These are phyloP conservation scores for Ceyx margarethae DNA, from an alignment of 2,113 vertebrate genomes.

Conservation along the genomic window DNA sequence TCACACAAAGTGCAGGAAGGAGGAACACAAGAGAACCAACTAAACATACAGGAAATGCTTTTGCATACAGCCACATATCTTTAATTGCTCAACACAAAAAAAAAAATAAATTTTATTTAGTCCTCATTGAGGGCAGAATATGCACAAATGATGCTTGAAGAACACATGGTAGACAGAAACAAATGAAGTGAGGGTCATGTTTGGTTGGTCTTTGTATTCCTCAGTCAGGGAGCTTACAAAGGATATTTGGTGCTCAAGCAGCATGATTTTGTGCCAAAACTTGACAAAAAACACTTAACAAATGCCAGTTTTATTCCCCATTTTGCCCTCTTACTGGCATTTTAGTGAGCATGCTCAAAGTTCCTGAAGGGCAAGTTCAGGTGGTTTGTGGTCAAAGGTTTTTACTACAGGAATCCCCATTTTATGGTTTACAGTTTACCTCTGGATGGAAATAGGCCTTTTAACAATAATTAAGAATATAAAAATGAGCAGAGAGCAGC, in stretches of 20 bases:
- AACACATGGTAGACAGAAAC: constrained; percentile 74
- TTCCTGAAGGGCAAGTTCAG: constrained; percentile 69
- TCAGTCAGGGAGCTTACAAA: constrained; percentile 39
- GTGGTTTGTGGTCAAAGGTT: constrained; percentile 13
- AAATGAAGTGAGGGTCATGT: constrained; percentile 36
- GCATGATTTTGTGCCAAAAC: constrained; percentile 64
- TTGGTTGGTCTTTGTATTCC: constrained; percentile 46
- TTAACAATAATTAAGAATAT: constrained; percentile 5
- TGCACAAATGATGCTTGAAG: constrained; percentile 80
- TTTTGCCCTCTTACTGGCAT: constrained; percentile 68
- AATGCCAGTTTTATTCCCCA: constrained; percentile 73
- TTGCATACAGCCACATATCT: constrained; percentile 71
- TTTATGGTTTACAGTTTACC: constrained; percentile 16
- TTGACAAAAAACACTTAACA: constrained; percentile 69
- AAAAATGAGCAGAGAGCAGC: constrained; percentile 52
- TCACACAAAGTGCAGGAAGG: constrained; percentile 78
- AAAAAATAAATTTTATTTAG: constrained; percentile 67
- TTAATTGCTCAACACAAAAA: constrained; percentile 70
- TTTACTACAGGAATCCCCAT: constrained; percentile 42
- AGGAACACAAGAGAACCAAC: constrained; percentile 50
- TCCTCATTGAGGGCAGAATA: constrained; percentile 98
- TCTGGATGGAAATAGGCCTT: constrained; percentile 33
- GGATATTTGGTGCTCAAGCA: constrained; percentile 66
- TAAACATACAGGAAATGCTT: constrained; percentile 38
- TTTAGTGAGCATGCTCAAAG: constrained; percentile 55